These are phyloP conservation scores for Zeuzera pyrina DNA, from an alignment of 2,888 invertebrate genomes.

Conservation along the genomic window DNA sequence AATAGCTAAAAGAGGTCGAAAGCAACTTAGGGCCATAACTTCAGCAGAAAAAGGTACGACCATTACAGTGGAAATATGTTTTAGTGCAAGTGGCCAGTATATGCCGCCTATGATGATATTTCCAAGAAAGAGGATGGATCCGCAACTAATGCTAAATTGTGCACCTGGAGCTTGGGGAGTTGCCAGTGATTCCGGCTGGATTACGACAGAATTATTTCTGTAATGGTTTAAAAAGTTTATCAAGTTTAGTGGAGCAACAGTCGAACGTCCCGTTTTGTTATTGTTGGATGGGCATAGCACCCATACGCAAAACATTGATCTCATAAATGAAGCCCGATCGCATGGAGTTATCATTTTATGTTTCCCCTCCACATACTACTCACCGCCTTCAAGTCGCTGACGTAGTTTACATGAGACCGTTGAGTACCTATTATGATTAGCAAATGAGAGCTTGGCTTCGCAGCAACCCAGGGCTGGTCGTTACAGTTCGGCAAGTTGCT, in stretches of 20 bases:
- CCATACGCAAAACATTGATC: constrained; percentile 1
- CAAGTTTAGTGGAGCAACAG: background rate
- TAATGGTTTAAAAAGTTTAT: constrained; percentile 1
- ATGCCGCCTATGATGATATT: constrained; percentile 1
- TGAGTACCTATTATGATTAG: constrained; percentile 5
- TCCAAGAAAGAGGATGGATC: constrained; percentile 1
- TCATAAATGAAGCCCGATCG: constrained; percentile 1
- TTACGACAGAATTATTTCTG: background rate
- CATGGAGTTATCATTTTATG: background rate
- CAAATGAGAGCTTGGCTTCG: constrained; percentile 11
- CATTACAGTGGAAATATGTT: constrained; percentile 1
- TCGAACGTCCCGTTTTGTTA: background rate
- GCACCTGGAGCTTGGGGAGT: background rate
- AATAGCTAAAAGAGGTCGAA: constrained; percentile 21
- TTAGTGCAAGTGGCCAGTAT: constrained; percentile 1
- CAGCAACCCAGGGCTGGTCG: constrained; percentile 10
- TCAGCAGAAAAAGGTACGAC: constrained; percentile 14
- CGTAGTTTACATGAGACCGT: background rate
- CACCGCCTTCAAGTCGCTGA: background rate
- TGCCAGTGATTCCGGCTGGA: background rate
- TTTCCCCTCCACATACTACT: constrained; percentile 1
- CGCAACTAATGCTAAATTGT: background rate
- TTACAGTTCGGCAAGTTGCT: constrained; percentile 9
- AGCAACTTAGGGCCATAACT: constrained; percentile 22
- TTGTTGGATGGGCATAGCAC: constrained; percentile 1